Base-by-base conservation (phyloP, 2,797 vertebrate species). In the Squalus acanthias region DNA sequence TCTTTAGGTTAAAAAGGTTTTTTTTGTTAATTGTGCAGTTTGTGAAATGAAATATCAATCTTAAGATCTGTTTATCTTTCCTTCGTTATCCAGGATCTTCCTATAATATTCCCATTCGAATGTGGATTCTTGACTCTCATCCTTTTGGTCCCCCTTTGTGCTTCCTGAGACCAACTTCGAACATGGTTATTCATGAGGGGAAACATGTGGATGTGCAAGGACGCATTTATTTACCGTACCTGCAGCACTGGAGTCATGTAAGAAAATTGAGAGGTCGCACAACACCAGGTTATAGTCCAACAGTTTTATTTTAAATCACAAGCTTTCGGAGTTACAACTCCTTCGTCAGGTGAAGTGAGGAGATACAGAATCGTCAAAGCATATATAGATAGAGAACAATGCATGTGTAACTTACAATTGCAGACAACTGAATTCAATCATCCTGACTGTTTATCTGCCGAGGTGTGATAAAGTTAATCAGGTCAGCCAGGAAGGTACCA, bases 91-190 rank as follows among this genome's bases (percentile, higher is more conserved):
- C 97, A 99, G 99, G 99, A 76, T 98, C 96, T 96, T 98, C 97
- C 1, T 99, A 99, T 96, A 99, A 99, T 97, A 98, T 99, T 96
- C 99, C 99, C 60, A 96, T 99, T 96, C 97, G 97, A 97, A 97
- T 99, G 96, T 99, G 99, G 99, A 98, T 99, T 97, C 96, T 99
- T 98, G 99, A 99, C 98, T 99, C 99, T 0, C 98, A 99, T 97
- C 99, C 99, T 85, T 99, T 99, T 98, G 98, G 99, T 33, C 99
- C 99, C 0, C 99, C 99, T 72, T 98, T 99, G 96, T 99, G 99
- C 96, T 98, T 99, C 96, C 96, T 99, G 97, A 98, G 98, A 96
- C 99, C 99, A 0, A 99, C 99, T 13, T 50, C 97, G 3, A 99
- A 97, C 98, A 99, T 99, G 99, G 97, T 98, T 85, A 98, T 99